Evolutionary conservation across 2,113 vertebrate genomes (phyloP).

Genomic region (Naja naja): DNA sequence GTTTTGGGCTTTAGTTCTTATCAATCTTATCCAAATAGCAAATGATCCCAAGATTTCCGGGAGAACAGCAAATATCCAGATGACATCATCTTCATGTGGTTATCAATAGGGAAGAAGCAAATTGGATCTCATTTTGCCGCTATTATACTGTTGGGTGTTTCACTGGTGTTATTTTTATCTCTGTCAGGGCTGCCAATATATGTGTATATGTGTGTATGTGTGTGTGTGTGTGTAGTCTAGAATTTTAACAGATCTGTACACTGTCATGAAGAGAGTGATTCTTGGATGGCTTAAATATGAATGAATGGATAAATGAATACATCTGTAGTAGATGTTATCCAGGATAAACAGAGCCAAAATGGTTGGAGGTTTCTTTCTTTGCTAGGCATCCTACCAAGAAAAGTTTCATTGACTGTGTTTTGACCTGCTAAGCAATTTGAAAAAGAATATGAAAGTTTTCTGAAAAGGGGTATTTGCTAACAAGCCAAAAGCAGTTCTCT

Average conservation of each 20-base stretch:
- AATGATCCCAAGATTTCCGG: neutral
- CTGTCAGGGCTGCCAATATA: neutral
- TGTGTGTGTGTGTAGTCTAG: neutral
- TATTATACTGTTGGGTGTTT: neutral
- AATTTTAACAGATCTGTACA: neutral
- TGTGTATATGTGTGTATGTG: no score
- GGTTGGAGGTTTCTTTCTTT: neutral
- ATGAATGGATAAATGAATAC: neutral
- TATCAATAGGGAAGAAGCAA: neutral
- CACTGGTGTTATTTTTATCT: neutral
- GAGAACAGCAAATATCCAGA: neutral
- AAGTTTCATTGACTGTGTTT: neutral
- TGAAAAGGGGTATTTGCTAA: neutral
- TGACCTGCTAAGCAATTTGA: neutral
- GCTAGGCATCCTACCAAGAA: neutral
- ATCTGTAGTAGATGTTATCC: neutral
- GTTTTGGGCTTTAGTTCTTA: neutral
- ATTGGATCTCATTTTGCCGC: neutral
- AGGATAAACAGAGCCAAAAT: neutral
- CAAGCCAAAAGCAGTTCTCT: neutral
- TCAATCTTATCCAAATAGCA: neutral
- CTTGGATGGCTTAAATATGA: neutral
- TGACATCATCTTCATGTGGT: neutral
- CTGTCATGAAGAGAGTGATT: neutral
- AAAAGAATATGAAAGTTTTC: neutral